These are phyloP conservation scores for Sminthurides bifidus DNA, from an alignment of 1,140 invertebrate species.

Conservation along the genomic window DNA sequence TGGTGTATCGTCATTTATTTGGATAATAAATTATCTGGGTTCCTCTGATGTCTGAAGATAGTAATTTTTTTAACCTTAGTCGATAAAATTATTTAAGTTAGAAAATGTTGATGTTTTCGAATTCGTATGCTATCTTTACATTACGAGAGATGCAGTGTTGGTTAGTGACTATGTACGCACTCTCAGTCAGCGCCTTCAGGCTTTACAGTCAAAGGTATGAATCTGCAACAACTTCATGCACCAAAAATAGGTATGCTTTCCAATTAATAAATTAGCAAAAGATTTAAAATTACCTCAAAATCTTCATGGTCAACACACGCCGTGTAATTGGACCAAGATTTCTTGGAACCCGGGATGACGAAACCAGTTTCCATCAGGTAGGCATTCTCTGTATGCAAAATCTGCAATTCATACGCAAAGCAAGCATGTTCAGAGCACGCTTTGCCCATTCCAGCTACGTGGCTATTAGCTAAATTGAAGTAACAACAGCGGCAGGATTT, in stretches of 20 bases:
- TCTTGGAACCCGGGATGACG: conserved; percentile 36
- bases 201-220: background rate
- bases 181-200: background rate
- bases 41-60: too few relatives aligned
- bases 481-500: too few relatives aligned
- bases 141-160: background rate
- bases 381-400: conserved; percentile 37
- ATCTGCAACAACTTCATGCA: too few relatives aligned
- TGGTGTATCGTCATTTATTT: too few relatives aligned
- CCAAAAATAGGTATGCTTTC: background rate
- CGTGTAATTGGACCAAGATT: conserved; percentile 45
- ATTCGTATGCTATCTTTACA: background rate
- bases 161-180: background rate
- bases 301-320: conserved; percentile 42
- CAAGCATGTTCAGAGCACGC: too few relatives aligned
- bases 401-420: too few relatives aligned
- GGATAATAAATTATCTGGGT: too few relatives aligned
- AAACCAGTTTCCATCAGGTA: conserved; percentile 41
- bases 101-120: too few relatives aligned
- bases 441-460: too few relatives aligned
- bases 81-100: too few relatives aligned
- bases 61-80: too few relatives aligned
- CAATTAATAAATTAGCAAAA: background rate
- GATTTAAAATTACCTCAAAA: conserved; percentile 36
- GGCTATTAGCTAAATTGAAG: too few relatives aligned